These are phyloP conservation scores for Agrochola lota DNA, from an alignment of 2,888 invertebrate species.

Conservation along the genomic window DNA sequence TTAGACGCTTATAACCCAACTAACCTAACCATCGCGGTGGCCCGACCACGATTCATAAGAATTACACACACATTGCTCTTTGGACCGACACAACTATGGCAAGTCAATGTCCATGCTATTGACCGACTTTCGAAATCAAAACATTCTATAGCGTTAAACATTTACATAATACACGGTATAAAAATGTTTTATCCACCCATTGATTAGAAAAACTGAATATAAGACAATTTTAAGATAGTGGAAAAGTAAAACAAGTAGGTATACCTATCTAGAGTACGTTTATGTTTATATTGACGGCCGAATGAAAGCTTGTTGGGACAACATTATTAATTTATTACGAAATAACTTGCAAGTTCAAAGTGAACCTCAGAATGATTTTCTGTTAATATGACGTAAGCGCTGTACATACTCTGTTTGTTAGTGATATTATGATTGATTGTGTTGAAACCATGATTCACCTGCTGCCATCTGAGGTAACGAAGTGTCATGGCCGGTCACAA, in stretches of 20 bases:
- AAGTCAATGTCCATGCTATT: neutral
- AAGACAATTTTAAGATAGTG: too few species aligned
- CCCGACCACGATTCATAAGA: neutral
- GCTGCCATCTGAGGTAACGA: neutral
- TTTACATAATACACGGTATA: neutral
- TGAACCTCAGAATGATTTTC: neutral
- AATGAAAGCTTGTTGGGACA: neutral
- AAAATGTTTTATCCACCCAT: neutral
- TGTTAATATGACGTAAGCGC: neutral
- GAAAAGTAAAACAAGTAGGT: neutral
- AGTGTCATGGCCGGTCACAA: conserved; percentile 41
- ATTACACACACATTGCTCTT: conserved; percentile 6
- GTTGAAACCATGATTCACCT: conserved; percentile 13
- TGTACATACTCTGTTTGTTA: neutral
- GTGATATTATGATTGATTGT: conserved; percentile 3
- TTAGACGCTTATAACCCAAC: too few species aligned
- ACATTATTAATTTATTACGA: too few species aligned
- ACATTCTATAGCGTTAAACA: neutral
- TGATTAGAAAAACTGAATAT: neutral
- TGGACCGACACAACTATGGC: neutral
- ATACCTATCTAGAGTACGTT: neutral
- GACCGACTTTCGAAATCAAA: conserved; percentile 23
- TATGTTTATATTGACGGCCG: neutral
- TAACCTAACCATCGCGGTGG: too few species aligned
- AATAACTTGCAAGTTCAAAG: neutral